Conservation (phyloP, 2,888 invertebrate species). For the Actias luna region DNA sequence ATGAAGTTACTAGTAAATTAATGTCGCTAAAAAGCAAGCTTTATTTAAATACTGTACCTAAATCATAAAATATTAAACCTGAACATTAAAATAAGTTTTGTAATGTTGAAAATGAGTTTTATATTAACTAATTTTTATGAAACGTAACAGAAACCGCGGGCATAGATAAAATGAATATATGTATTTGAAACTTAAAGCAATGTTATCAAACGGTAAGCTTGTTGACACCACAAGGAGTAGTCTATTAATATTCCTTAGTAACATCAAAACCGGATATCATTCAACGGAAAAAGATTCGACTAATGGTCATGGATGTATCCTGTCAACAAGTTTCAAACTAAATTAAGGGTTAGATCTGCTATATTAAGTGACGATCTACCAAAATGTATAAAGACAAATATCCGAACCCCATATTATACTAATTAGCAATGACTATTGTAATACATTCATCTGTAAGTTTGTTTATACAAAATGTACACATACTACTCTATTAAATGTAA, state of each 20-base stretch:
- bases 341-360: constrained; percentile 4
- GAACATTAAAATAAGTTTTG: too few relatives aligned
- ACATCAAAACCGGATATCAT: constrained; percentile 21
- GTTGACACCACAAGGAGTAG: constrained; percentile 30
- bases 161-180: neutral
- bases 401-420: neutral
- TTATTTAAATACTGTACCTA: too few relatives aligned
- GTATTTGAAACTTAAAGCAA: constrained; percentile 1
- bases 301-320: constrained; percentile 35
- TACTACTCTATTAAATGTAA: too few relatives aligned
- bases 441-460: neutral
- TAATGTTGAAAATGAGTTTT: too few relatives aligned
- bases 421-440: neutral
- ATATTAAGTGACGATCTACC: neutral
- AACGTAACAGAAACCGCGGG: too few relatives aligned
- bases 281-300: constrained; percentile 23
- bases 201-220: constrained; percentile 19
- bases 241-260: constrained; percentile 58
- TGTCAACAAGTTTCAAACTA: constrained; percentile 26
- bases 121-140: too few relatives aligned
- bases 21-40: too few relatives aligned
- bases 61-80: too few relatives aligned
- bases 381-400: neutral
- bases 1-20: too few relatives aligned
- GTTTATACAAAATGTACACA: neutral